phyloP scores from a whole-genome alignment of 2,113 vertebrate genomes.

The Pristiophorus japonicus region DNA sequence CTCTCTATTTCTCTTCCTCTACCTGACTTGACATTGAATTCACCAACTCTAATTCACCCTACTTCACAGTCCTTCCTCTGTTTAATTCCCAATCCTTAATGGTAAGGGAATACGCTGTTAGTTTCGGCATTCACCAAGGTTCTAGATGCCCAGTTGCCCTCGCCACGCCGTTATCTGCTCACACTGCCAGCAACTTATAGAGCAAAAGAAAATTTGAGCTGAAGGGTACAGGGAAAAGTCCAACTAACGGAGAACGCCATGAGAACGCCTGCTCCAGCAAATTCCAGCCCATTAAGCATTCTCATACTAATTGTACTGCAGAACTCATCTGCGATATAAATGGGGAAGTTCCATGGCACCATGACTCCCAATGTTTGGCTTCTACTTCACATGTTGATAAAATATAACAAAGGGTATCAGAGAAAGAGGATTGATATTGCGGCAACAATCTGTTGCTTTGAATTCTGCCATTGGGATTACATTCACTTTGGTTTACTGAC shows the following conservation, averaged over 20 bases:
- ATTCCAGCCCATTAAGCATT: no score
- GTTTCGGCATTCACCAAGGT: neutral
- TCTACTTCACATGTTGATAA: no score
- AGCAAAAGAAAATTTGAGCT: neutral
- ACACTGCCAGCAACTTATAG: neutral
- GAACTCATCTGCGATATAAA: no score
- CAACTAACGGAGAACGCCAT: neutral
- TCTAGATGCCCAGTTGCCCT: neutral
- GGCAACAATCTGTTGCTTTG: no score
- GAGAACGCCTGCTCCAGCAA: no score
- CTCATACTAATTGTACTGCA: no score
- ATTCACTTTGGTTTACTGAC: no score
- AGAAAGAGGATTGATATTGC: no score
- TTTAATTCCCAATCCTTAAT: neutral
- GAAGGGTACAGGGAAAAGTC: neutral
- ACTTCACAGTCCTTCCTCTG: neutral
- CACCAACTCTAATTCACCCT: neutral
- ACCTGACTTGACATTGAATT: neutral
- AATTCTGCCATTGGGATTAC: no score
- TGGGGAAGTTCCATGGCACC: no score
- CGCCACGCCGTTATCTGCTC: neutral
- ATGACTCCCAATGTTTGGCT: no score
- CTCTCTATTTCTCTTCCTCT: constrained; percentile 45
- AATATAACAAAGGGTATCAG: no score
- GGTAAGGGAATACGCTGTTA: neutral